Percentiles rank a stretch among this genome's conserved stretches.
Evolutionary conservation across 2,113 vertebrate species (phyloP).

Genomic region (Hystrix cristata): DNA sequence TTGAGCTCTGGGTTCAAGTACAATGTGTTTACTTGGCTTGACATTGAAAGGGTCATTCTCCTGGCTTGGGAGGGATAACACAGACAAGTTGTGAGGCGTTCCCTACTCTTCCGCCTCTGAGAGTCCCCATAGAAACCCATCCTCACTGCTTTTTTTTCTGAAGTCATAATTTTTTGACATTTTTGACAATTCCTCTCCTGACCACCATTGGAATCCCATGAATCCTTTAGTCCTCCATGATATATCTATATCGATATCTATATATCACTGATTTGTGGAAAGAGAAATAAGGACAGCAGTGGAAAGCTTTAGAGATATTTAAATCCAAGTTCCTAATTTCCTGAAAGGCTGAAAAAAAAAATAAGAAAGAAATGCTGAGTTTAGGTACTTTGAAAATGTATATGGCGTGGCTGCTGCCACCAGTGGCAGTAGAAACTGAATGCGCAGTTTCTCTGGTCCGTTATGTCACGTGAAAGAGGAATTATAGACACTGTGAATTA

Average conservation of each 20-base stretch:
- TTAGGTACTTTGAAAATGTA: background rate
- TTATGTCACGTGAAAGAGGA: background rate
- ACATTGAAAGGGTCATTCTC: background rate
- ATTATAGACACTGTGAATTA: background rate
- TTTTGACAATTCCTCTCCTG: constrained; percentile 49
- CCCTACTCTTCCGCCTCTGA: background rate
- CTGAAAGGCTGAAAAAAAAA: background rate
- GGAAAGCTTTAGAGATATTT: constrained; percentile 65
- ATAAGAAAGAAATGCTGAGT: background rate
- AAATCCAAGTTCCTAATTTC: constrained; percentile 54
- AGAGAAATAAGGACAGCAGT: constrained; percentile 9
- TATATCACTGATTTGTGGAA: constrained; percentile 37
- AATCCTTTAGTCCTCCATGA: background rate
- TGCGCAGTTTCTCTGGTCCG: background rate
- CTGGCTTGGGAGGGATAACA: background rate
- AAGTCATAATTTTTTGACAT: constrained; percentile 47
- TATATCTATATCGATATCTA: background rate
- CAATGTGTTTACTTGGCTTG: fast-evolving
- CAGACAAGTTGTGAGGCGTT: background rate
- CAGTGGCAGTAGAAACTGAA: background rate
- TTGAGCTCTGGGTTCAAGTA: fast-evolving
- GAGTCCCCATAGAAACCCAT: background rate
- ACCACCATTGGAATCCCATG: constrained; percentile 68
- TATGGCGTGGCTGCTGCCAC: fast-evolving
- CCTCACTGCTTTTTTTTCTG: background rate